Evolutionary conservation across 2,797 vertebrate species (phyloP), one percentile per base, ranked within the genome.

Genomic region (Nyctalus aviator): DNA sequence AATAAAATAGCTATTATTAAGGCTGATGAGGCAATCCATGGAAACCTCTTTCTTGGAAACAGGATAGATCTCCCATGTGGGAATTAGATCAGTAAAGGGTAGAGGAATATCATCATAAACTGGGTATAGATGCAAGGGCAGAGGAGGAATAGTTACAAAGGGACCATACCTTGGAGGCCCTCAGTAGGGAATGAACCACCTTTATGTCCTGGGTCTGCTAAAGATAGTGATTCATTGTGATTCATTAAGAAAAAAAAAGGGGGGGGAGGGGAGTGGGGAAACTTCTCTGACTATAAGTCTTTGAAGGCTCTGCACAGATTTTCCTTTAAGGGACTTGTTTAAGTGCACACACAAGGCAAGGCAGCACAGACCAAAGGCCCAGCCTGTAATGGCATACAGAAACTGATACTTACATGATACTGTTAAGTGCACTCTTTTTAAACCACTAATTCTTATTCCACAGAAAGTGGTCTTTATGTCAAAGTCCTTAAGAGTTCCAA

Each of bases 391-490:
- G 88, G 85, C 88, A 91, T 77, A 87, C 84, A 96, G 95, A 95
- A 95, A 92, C 82, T 32, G 93, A 93, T 93, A 87, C 71, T 81
- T 87, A 69, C 55, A 89, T 18, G 73, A 92, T 62, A 78, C 94
- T 32, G 77, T 84, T 95, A 93, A 96, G 92, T 94, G 94, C 90
- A 82, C 93, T 95, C 92, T 79, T 95, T 95, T 94, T 85, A 93
- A 97, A 94, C 95, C 84, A 78, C 94, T 93, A 95, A 96, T 94
- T 96, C 92, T 95, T 95, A 88, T 94, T 95, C 90, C 90, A 88
- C 84, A 72, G 93, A 97, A 95, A 95, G 78, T 94, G 90, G 90
- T 94, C 96, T 94, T 95, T 94, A 95, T 96, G 96, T 96, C 95
- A 95, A 94, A 95, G 93, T 94, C 94, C 90, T 96, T 93, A 93